Evolutionary conservation across 2,888 invertebrate genomes (phyloP).

Genomic region (Rhogogaster chlorosoma): DNA sequence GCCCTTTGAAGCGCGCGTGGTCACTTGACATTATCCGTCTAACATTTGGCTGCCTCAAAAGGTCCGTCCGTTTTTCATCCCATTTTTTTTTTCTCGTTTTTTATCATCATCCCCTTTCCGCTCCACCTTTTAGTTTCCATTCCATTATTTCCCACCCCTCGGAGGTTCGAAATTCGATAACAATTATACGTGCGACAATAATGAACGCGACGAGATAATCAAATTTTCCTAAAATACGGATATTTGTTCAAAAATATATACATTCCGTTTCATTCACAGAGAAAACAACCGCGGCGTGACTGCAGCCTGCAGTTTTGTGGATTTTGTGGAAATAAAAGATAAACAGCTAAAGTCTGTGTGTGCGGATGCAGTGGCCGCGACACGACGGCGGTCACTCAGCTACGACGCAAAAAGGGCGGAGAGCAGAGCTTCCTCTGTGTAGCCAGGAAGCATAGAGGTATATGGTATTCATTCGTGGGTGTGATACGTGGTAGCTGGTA

Average conservation of each 20-base stretch:
- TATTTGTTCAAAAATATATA: no score
- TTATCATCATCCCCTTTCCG: neutral
- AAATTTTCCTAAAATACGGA: neutral
- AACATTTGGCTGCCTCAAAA: constrained; percentile 40
- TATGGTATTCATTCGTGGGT: neutral
- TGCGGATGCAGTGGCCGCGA: neutral
- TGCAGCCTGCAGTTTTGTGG: neutral
- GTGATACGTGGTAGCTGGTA: neutral
- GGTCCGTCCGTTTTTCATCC: constrained; percentile 19
- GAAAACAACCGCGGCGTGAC: neutral
- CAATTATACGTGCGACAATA: neutral
- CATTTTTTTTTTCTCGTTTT: neutral
- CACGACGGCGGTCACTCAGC: constrained; percentile 17
- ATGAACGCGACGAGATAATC: neutral
- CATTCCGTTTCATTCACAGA: neutral
- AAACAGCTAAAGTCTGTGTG: neutral
- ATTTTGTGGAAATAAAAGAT: no score
- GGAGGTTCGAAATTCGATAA: neutral
- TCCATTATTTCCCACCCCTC: neutral
- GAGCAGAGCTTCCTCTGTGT: neutral
- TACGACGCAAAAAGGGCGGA: constrained; percentile 32
- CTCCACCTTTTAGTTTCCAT: neutral
- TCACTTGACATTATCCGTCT: constrained; percentile 43
- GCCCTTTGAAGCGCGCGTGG: constrained; percentile 46
- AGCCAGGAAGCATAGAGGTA: neutral